These are phyloP conservation scores for Mallotus villosus DNA, from an alignment of 2,797 vertebrate genomes.

Conservation along the genomic window DNA sequence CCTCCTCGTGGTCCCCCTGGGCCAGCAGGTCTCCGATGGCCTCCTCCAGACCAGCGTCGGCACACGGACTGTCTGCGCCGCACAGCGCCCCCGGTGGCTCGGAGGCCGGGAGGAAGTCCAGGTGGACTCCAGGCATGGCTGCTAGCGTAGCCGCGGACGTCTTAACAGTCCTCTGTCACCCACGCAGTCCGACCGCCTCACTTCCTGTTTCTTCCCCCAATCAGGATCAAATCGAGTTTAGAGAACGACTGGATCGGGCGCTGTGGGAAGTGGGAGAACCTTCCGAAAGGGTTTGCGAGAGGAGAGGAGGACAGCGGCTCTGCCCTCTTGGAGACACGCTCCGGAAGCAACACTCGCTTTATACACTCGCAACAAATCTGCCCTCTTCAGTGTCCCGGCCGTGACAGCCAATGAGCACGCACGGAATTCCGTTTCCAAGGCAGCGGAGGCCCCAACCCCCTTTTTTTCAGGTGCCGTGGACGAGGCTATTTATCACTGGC, in stretches of 20 bases:
- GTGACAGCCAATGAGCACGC: constrained; percentile 65
- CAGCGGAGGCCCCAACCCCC: constrained; percentile 57
- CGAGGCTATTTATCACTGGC: constrained; percentile 68
- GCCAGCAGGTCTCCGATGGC: constrained; percentile 64
- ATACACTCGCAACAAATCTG: constrained; percentile 58
- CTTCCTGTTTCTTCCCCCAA: too few species aligned
- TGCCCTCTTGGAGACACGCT: constrained; percentile 26
- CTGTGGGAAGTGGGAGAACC: too few species aligned
- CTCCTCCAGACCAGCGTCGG: constrained; percentile 60
- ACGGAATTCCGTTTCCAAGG: constrained; percentile 64
- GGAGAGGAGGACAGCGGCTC: constrained; percentile 13
- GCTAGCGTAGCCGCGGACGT: constrained; percentile 9
- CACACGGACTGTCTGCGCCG: constrained; percentile 58
- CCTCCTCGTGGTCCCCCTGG: constrained; percentile 52
- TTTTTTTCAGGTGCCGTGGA: constrained; percentile 63
- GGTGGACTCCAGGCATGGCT: constrained; percentile 73
- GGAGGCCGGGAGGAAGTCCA: constrained; percentile 61
- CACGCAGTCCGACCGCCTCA: not conserved
- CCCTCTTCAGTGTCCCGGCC: constrained; percentile 49
- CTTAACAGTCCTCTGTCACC: not conserved
- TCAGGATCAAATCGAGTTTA: too few species aligned
- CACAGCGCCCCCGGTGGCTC: constrained; percentile 42
- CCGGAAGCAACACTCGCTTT: constrained; percentile 55
- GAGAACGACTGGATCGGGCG: too few species aligned
- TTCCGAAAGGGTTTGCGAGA: too few species aligned